A percentile compares a stretch with the other conserved stretches of the same genome.
These are phyloP conservation scores for Corythaixoides concolor DNA, from an alignment of 2,113 vertebrate genomes.

Conservation along the genomic window DNA sequence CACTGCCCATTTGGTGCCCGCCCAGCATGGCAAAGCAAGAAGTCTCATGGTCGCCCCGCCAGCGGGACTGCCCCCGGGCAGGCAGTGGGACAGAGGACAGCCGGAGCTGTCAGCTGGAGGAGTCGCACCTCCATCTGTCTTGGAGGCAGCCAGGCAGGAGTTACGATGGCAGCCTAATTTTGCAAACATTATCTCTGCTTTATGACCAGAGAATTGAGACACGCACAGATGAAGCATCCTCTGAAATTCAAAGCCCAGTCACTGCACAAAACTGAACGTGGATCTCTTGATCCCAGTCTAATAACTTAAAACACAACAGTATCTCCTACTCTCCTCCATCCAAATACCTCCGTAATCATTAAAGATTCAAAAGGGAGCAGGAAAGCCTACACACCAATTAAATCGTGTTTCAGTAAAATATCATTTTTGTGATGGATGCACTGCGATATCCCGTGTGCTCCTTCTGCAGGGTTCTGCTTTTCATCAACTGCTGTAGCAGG, in stretches of 20 bases:
- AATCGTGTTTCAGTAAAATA: background rate
- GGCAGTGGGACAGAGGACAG: background rate
- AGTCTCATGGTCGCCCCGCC: accelerated
- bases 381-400: constrained; percentile 21
- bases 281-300: background rate
- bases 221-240: accelerated
- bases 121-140: background rate
- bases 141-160: background rate
- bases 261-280: background rate
- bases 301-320: background rate
- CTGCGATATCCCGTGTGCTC: background rate
- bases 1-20: accelerated
- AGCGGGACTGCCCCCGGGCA: background rate
- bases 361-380: background rate
- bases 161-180: background rate
- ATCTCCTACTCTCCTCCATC: background rate
- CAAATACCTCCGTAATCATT: background rate
- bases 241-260: background rate
- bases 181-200: background rate
- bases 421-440: background rate
- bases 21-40: accelerated
- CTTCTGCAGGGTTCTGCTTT: background rate
- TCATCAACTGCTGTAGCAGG: background rate
- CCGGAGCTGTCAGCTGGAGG: background rate
- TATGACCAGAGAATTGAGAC: background rate